Evolutionary conservation across 1,140 invertebrate genomes (phyloP), one percentile per base, ranked within the genome.

Genomic region (Hylaeus volcanicus): DNA sequence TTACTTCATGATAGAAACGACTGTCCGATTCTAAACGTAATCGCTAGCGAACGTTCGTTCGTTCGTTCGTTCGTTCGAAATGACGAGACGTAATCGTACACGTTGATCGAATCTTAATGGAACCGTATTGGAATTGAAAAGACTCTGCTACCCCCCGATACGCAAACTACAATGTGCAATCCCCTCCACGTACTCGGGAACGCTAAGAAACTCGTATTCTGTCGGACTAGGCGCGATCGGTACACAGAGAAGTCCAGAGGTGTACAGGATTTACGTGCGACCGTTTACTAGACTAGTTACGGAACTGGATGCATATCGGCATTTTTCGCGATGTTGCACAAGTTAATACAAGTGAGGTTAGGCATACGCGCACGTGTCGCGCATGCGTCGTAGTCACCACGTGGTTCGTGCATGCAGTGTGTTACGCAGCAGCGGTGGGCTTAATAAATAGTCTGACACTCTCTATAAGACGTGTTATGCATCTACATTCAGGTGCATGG

Each of bases 341-440:
- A 15, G 39, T 64, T 66, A 71, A 12, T 51, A 9, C 53, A 37
- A 26, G 37, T 51, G 75, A 89, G 89, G 89, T 90, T 90, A 90
- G 82, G 56, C 65, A 15, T 26, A 58, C 48, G 26, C 68, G 61
- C 88, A 90, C 88, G 83, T 90, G 88, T 58, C 73, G 75, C 89
- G 89, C 89, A 79, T 89, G 89, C 89, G 89, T 87, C 75, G 71
- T 83, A 15, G 39, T 66, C 69, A 37, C 88, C 88, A 89, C 88
- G 86, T 89, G 88, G 89, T 89, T 60, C 39, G 2, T 74, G 73
- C 58, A 58, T 70, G 43, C 37, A 65, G 61, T 74, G 11, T 37
- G 45, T 71, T 70, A 66, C 55, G 14, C 41, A 48, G 9, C 26
- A 58, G 66, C 26, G 26, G 26, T 41, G 63, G 45, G 41, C 39